These are phyloP conservation scores for Trachymyrmex cornetzi DNA, from an alignment of 1,140 invertebrate species.

Conservation along the genomic window DNA sequence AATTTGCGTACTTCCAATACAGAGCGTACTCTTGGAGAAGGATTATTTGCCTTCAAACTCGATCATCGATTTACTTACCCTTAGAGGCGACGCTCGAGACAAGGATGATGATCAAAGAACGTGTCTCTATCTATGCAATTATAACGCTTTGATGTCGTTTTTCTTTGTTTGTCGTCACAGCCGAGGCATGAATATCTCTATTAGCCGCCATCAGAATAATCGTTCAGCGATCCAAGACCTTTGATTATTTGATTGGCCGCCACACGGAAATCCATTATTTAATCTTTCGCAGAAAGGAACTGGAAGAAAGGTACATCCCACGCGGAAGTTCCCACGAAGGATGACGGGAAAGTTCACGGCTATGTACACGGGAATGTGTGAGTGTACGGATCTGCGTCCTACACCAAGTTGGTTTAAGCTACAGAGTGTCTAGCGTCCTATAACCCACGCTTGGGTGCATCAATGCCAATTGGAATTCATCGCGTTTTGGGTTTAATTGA, in stretches of 20 bases:
- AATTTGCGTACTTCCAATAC: constrained; percentile 28
- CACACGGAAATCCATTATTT: constrained; percentile 10
- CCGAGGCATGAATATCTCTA: constrained; percentile 4
- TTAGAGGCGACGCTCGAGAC: constrained; percentile 31
- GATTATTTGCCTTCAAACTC: constrained; percentile 39
- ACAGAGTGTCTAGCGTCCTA: constrained; percentile 25
- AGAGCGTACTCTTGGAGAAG: background rate
- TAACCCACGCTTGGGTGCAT: background rate
- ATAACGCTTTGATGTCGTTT: constrained; percentile 22
- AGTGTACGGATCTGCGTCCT: background rate
- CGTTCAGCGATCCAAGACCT: background rate
- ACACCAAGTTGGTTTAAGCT: constrained; percentile 10
- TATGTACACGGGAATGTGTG: background rate
- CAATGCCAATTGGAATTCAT: constrained; percentile 39
- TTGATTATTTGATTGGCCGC: constrained; percentile 60
- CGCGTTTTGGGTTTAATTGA: constrained; percentile 26
- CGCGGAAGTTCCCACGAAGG: constrained; percentile 33
- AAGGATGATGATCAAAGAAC: constrained; percentile 59
- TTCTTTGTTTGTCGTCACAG: constrained; percentile 11
- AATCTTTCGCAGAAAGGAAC: constrained; percentile 13
- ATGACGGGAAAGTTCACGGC: constrained; percentile 26
- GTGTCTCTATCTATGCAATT: constrained; percentile 31
- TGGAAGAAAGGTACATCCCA: background rate
- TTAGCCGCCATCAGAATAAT: background rate
- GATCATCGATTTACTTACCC: constrained; percentile 59